Evolutionary conservation across 2,888 invertebrate genomes (phyloP), one percentile per base, ranked within the genome.

Genomic region (Quadroppia sp.): DNA sequence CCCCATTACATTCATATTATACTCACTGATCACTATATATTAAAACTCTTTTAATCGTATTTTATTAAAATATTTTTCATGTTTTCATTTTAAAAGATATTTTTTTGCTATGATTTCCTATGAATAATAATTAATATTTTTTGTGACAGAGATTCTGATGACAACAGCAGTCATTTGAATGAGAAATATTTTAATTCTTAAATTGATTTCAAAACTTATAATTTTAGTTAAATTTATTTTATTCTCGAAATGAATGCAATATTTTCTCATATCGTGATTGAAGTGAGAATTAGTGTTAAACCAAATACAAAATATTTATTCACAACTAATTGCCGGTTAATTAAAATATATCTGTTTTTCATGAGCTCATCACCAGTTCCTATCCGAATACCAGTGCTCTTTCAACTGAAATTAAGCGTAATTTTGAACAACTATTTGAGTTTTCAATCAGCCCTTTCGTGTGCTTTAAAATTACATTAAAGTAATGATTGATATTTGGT

Each of bases 261-360:
- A 36, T 36, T 36, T 36, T 36, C 4, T 36, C 15, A 7, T 2
- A 45, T 36, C 15, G 45, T 45, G 11, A 9, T 7, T 53, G 53
- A 53, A 53, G 53, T 53, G 53, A 53, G 53, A 53, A 53, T 53
- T 53, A 53, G 25, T 25, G 23, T 25, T 53, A 25, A 53, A 11
- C 9, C 53, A 13, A 53, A 53, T 53, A 53, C 50, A 20, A 50
- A 50, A 11, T 45, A 15, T 45, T 53, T 53, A 53, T 23, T 25
- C 53, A 53, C 53, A 53, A 53, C 53, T 53, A 53, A 53, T 53
- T 53, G 53, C 53, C 25, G 20, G 53, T 25, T 53, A 53, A 53
- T 53, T 23, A 53, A 53, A 53, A 53, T 53, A 25, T 53, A 53
- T 53, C 53, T 53, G 53, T 53, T 53, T 53, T 53, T 53, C 53